Evolutionary conservation across 2,888 invertebrate species (phyloP), one percentile per base, ranked within the genome.

Genomic region (Scelioninae gen. 1): DNA sequence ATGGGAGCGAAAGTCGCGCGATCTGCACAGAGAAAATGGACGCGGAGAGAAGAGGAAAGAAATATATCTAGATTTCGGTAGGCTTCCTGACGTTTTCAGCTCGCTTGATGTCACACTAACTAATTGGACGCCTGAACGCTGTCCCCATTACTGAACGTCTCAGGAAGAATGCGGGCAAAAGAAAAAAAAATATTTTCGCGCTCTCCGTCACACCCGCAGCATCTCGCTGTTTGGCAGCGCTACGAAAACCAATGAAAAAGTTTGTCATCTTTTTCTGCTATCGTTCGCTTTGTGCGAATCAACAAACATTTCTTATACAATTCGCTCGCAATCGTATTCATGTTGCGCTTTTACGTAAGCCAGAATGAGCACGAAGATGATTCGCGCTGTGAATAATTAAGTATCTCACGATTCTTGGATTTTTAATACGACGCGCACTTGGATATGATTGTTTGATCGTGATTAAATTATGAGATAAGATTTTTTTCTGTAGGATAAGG

Each of bases 51-150:
- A 9, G 16, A 72, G 56, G 56, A 66, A 74, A 68, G 53, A 68
- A 72, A 78, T 60, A 43, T 62, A 76, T 76, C 71, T 79, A 49
- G 60, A 75, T 69, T n/a, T n/a, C n/a, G n/a, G 69, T 71, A 75
- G 74, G 69, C 75, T 66, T 74, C 63, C 82, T 78, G 69, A 53
- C 69, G 69, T 68, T 72, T 83, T 69, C 66, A 69, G 83, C 29
- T 45, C 60, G 47, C 65, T 83, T 68, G 68, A 34, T 78, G 71
- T 78, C 58, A 69, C 69, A 53, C 69, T n/a, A 75, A 79, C 75
- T 83, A 83, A 83, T 83, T 83, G 83, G 65, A 78, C 55, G 75
- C 75, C 68, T 75, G 75, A 79, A 75, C 69, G 71, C 60, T 71
- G 71, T 79, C 69, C 78, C 65, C 65, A 34, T 75, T 79, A 79